These are phyloP conservation scores for rat (Rattus norvegicus) DNA, from an alignment of 2,113 vertebrate species.

Conservation along the genomic window GRCr8 NC_086020.1:24672501-24673000, in stretches of 20 bases:
- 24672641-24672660: conserved; percentile 67
- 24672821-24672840: conserved; percentile 60
- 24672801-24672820: conserved; percentile 56
- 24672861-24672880: conserved; percentile 24
- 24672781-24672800: conserved; percentile 41
- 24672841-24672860: conserved; percentile 58
- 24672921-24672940: neutral
- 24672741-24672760: conserved; percentile 62
- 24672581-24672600: conserved; percentile 63
- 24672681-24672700: conserved; percentile 70
- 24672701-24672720: neutral
- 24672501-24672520: neutral
- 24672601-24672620: conserved; percentile 45
- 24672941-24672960: neutral
- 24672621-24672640: conserved; percentile 44
- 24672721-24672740: neutral
- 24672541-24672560: conserved; percentile 53
- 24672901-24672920: conserved; percentile 35
- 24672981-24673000: neutral
- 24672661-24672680: conserved; percentile 68
- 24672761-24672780: conserved; percentile 44
- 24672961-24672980: neutral
- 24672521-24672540: conserved; percentile 38
- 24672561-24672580: conserved; percentile 30
- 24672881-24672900: conserved; percentile 14